Percentiles rank a stretch among this genome's conserved stretches.
These are phyloP conservation scores for Phalacrocorax carbo DNA, from an alignment of 2,113 vertebrate species.

Conservation along the genomic window DNA sequence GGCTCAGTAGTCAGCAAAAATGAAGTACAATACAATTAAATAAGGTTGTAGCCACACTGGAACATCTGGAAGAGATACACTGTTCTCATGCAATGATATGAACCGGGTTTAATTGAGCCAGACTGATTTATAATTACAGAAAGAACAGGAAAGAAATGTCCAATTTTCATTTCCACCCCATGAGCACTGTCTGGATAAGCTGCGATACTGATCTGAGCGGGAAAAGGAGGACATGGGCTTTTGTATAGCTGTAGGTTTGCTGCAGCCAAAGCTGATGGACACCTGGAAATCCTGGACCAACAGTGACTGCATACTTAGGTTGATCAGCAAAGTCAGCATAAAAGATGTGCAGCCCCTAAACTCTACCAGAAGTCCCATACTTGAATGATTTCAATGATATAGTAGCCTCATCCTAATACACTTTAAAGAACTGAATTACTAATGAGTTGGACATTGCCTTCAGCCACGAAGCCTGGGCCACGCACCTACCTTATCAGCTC, in stretches of 20 bases:
- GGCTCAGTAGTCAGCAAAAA: neutral
- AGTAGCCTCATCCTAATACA: neutral
- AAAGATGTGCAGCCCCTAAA: neutral
- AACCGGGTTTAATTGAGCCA: neutral
- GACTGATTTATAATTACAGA: neutral
- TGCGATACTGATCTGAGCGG: neutral
- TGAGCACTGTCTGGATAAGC: neutral
- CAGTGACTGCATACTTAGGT: neutral
- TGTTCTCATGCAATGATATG: neutral
- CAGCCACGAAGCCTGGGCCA: neutral
- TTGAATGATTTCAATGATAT: neutral
- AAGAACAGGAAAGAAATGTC: neutral
- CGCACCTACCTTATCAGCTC: neutral
- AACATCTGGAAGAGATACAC: neutral
- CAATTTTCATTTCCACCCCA: neutral
- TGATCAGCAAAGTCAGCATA: neutral
- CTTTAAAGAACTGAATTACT: neutral
- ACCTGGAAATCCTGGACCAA: neutral
- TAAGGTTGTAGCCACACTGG: neutral
- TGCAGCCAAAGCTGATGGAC: neutral
- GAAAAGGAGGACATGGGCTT: neutral
- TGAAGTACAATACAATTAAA: neutral
- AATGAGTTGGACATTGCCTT: neutral
- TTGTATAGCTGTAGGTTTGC: neutral
- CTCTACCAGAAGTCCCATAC: rapidly evolving